Percentiles rank a stretch among this genome's conserved stretches.
Conservation (phyloP, 2,888 invertebrate genomes). For the Dione vanillae region DNA sequence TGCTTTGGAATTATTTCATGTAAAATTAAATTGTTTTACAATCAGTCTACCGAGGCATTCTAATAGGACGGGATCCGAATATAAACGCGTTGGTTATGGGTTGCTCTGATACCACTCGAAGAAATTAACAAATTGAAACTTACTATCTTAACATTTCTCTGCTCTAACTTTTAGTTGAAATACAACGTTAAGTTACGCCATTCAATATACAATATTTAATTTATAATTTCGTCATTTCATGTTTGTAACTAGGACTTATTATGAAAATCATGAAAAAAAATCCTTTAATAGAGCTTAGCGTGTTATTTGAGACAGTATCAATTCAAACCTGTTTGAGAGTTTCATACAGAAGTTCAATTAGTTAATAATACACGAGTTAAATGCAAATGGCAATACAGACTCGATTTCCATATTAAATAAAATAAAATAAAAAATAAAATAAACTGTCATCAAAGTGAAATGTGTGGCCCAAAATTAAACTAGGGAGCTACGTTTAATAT, state of each 20-base stretch:
- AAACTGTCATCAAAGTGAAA: slow-evolving; percentile 12
- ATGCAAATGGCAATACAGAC: not conserved
- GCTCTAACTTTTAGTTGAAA: too few relatives aligned
- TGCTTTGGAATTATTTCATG: not conserved
- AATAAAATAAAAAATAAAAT: not conserved
- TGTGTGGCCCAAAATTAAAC: slow-evolving; percentile 11
- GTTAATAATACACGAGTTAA: not conserved
- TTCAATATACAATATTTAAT: too few relatives aligned
- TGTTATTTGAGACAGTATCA: not conserved
- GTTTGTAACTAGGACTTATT: too few relatives aligned
- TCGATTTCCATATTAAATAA: not conserved
- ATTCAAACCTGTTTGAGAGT: not conserved
- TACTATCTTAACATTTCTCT: too few relatives aligned
- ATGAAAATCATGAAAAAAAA: not conserved
- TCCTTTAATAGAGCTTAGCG: not conserved
- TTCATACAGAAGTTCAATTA: not conserved
- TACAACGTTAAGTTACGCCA: too few relatives aligned
- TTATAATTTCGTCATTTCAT: too few relatives aligned
- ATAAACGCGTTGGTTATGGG: too few relatives aligned
- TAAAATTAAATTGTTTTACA: not conserved
- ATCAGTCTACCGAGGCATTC: not conserved
- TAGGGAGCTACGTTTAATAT: slow-evolving; percentile 16
- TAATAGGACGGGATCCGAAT: too few relatives aligned
- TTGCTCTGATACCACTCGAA: too few relatives aligned
- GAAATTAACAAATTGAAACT: too few relatives aligned